Percentiles rank a stretch among this genome's conserved stretches.
Conservation (phyloP, 2,797 vertebrate species). For the Gouania willdenowi region DNA sequence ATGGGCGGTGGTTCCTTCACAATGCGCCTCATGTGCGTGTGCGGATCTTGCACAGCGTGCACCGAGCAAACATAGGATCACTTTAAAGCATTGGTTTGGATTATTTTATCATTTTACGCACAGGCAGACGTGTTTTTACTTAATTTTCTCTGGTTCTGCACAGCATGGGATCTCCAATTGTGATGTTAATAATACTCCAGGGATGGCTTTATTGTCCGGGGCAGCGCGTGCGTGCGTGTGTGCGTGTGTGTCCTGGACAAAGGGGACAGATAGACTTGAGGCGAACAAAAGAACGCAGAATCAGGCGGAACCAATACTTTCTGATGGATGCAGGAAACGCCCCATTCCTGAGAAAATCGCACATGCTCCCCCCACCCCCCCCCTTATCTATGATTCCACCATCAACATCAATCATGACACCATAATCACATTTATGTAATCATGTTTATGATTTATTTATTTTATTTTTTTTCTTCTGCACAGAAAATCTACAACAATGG, state of each 20-base stretch:
- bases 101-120: not conserved
- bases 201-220: constrained; percentile 43
- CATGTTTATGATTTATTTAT: too few relatives aligned
- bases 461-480: constrained; percentile 6
- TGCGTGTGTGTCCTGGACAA: constrained; percentile 30
- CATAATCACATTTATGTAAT: too few relatives aligned
- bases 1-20: constrained; percentile 72
- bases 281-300: constrained; percentile 59
- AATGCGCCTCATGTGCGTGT: constrained; percentile 27
- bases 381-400: too few relatives aligned
- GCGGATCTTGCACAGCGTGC: constrained; percentile 40
- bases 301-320: constrained; percentile 1
- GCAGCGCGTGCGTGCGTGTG: constrained; percentile 35
- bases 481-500: constrained; percentile 61
- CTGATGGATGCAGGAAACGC: constrained; percentile 48
- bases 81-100: too few relatives aligned
- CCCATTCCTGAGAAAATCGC: too few relatives aligned
- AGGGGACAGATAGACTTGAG: constrained; percentile 30
- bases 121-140: not conserved
- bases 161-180: constrained; percentile 55
- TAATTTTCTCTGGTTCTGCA: not conserved
- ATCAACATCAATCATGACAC: too few relatives aligned
- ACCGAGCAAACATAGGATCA: constrained; percentile 10
- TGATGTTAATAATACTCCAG: constrained; percentile 68
- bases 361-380: too few relatives aligned